Conservation (phyloP, 2,888 invertebrate species). For the Cryptophagus acutangulus region DNA sequence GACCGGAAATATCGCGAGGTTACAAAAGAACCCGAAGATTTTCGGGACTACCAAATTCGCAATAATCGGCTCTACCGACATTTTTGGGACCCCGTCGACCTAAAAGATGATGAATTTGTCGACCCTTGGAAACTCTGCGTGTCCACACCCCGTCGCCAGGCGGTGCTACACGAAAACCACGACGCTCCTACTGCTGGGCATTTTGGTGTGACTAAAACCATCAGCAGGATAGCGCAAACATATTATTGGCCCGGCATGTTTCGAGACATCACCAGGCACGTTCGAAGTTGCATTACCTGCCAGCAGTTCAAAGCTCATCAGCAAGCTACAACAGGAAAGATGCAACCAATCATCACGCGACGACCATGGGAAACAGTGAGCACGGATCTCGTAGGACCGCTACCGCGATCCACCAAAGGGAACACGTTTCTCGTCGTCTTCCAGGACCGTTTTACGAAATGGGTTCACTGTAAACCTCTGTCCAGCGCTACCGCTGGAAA, state of each 20-base stretch:
- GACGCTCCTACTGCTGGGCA: slow-evolving; percentile 25
- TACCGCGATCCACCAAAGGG: slow-evolving; percentile 15
- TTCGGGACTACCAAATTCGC: background rate
- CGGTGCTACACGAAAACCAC: slow-evolving; percentile 9
- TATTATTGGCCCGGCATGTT: slow-evolving; percentile 32
- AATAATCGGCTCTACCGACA: slow-evolving; percentile 8
- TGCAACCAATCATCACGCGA: slow-evolving; percentile 10
- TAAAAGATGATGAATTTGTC: background rate
- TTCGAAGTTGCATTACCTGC: slow-evolving; percentile 23
- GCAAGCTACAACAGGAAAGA: slow-evolving; percentile 18
- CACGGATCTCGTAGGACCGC: slow-evolving; percentile 16
- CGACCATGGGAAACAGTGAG: slow-evolving; percentile 14
- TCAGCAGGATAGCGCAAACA: slow-evolving; percentile 16
- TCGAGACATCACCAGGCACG: slow-evolving; percentile 22
- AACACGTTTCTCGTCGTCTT: slow-evolving; percentile 15
- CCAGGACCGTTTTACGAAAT: slow-evolving; percentile 21
- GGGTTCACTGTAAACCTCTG: slow-evolving; percentile 12
- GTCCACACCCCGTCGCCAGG: slow-evolving; percentile 3
- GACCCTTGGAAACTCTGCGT: slow-evolving; percentile 14
- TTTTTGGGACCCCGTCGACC: slow-evolving; percentile 3
- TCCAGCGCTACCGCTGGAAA: slow-evolving; percentile 10
- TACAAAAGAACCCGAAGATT: background rate
- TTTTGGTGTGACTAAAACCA: slow-evolving; percentile 28
- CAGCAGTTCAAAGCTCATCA: slow-evolving; percentile 23
- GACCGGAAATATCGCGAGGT: background rate